Conservation (phyloP, 2,113 vertebrate species). For the Oncorhynchus gorbuscha region DNA sequence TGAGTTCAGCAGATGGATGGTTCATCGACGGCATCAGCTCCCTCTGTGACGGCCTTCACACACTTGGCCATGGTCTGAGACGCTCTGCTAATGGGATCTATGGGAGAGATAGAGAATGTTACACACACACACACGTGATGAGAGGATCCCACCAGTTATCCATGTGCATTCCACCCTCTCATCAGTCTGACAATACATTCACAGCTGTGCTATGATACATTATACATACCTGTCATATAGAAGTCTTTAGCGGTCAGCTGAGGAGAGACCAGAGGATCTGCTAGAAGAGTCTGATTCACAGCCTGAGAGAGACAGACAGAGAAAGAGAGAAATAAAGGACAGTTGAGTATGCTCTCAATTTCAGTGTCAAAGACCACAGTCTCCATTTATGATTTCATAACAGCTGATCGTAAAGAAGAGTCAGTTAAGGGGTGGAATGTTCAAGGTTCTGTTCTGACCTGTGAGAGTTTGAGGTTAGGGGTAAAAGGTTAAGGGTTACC, state of each 20-base stretch:
- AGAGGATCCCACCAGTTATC: no score
- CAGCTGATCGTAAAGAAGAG: no score
- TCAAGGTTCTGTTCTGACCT: no score
- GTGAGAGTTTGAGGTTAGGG: neutral
- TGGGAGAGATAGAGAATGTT: slow-evolving; percentile 23
- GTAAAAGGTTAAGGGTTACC: slow-evolving; percentile 52
- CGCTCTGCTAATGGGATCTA: slow-evolving; percentile 94
- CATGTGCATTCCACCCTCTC: neutral
- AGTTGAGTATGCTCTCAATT: neutral
- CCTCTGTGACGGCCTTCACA: slow-evolving; percentile 93
- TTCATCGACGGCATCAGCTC: slow-evolving; percentile 89
- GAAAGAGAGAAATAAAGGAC: no score
- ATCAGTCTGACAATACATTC: neutral
- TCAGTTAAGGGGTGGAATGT: no score
- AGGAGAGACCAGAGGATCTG: slow-evolving; percentile 88
- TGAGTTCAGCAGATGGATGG: slow-evolving; percentile 87
- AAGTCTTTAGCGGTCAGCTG: slow-evolving; percentile 94
- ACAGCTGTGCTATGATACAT: neutral
- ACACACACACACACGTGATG: neutral
- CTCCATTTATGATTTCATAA: no score
- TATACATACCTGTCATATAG: slow-evolving; percentile 92
- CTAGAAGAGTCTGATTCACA: slow-evolving; percentile 84
- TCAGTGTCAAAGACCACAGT: neutral
- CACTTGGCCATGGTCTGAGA: slow-evolving; percentile 99
- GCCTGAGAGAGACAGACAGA: slow-evolving; percentile 64